These are phyloP conservation scores for Drosophila equinoxialis DNA, from an alignment of 1,140 invertebrate species.

Conservation along the genomic window DNA sequence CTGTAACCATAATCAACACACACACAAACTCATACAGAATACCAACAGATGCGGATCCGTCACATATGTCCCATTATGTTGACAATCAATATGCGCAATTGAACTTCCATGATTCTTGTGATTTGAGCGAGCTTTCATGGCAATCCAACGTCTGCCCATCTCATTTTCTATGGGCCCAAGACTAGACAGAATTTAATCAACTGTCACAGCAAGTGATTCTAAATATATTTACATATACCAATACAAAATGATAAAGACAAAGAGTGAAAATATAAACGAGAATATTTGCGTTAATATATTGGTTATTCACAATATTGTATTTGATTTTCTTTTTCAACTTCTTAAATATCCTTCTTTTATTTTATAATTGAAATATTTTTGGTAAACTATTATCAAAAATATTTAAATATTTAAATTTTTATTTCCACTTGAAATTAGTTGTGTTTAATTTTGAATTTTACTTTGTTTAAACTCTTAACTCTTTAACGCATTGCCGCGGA, in stretches of 20 bases:
- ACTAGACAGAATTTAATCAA: conserved; percentile 37
- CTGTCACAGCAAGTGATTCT: conserved; percentile 46
- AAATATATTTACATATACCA: conserved; percentile 1
- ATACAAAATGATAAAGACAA: no score
- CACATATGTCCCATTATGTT: conserved; percentile 51
- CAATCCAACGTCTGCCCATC: background rate
- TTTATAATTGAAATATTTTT: no score
- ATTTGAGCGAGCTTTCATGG: conserved; percentile 46
- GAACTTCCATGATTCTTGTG: conserved; percentile 74
- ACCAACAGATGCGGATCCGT: conserved; percentile 26
- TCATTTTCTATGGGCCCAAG: background rate
- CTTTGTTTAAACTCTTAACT: background rate
- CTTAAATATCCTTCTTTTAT: no score
- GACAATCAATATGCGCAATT: conserved; percentile 80
- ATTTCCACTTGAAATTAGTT: no score
- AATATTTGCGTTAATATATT: no score
- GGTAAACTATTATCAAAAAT: no score
- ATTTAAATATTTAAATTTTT: no score
- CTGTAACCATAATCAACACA: conserved; percentile 70
- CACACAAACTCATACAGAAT: conserved; percentile 5
- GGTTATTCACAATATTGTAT: no score
- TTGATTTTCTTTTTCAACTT: no score
- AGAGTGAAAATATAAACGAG: no score
- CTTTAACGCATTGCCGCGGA: background rate
- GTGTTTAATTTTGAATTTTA: no score